Conservation (phyloP, 2,797 vertebrate species). For the Garrulus glandarius region DNA sequence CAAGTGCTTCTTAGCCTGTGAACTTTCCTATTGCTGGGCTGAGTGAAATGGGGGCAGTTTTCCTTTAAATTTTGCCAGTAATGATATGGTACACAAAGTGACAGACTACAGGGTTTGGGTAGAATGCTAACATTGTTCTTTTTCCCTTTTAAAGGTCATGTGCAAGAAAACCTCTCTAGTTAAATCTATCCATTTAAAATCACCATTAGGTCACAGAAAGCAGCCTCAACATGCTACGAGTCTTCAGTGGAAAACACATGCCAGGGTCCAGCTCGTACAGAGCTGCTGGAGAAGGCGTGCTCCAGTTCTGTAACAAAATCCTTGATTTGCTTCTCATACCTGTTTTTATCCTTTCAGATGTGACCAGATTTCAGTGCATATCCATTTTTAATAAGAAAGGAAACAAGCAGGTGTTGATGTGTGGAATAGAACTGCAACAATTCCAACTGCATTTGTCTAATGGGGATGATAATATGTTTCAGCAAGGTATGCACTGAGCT, state of each 20-base stretch:
- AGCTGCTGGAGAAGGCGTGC: constrained; percentile 37
- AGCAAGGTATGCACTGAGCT: constrained; percentile 25
- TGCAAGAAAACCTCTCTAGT: constrained; percentile 63
- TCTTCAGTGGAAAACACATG: constrained; percentile 41
- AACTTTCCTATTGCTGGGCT: constrained; percentile 46
- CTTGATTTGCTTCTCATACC: constrained; percentile 63
- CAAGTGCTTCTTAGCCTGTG: constrained; percentile 62
- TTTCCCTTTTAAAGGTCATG: constrained; percentile 67
- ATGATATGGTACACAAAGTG: constrained; percentile 60
- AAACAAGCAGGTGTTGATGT: constrained; percentile 73
- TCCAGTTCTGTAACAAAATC: constrained; percentile 55
- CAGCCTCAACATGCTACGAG: constrained; percentile 54
- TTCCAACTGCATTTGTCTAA: constrained; percentile 66
- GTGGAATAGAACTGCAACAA: constrained; percentile 58
- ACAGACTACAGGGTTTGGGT: constrained; percentile 66
- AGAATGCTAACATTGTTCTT: constrained; percentile 73
- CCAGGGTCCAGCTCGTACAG: constrained; percentile 23
- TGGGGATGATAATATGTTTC: constrained; percentile 59
- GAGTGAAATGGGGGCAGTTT: constrained; percentile 38
- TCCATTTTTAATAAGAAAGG: constrained; percentile 70
- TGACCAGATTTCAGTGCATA: constrained; percentile 37
- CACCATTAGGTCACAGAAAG: constrained; percentile 66
- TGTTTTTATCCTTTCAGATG: constrained; percentile 63
- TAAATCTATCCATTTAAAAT: constrained; percentile 65
- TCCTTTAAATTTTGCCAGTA: constrained; percentile 63